phyloP scores from a whole-genome alignment of 2,113 vertebrate genomes.

The Origma solitaria region DNA sequence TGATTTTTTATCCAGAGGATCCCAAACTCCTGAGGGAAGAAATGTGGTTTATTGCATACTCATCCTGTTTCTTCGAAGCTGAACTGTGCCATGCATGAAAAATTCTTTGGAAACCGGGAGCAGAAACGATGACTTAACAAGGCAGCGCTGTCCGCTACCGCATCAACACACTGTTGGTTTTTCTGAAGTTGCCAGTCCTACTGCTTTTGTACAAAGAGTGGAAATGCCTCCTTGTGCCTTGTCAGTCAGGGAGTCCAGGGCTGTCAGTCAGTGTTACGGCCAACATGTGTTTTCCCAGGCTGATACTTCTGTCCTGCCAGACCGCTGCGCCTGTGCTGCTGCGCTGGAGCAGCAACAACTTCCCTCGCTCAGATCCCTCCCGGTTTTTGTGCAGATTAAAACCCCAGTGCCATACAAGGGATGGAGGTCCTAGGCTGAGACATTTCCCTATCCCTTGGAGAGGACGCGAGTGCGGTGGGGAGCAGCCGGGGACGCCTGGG shows the following conservation, averaged over 20 bases:
- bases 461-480: rapidly evolving
- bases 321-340: neutral
- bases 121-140: neutral
- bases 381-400: rapidly evolving
- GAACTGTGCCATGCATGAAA: neutral
- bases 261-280: neutral
- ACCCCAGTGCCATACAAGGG: rapidly evolving
- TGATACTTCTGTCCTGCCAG: neutral
- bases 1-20: neutral
- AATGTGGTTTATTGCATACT: neutral
- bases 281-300: neutral
- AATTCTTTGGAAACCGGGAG: neutral
- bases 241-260: neutral
- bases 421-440: rapidly evolving
- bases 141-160: neutral
- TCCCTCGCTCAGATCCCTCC: rapidly evolving
- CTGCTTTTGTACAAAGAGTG: neutral
- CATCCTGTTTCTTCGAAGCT: neutral
- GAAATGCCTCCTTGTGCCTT: neutral
- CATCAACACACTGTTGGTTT: neutral
- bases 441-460: rapidly evolving
- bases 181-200: neutral
- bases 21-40: neutral
- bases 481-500: rapidly evolving
- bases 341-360: rapidly evolving